Conservation (phyloP, 2,797 vertebrate genomes). For the Oryzias sinensis region DNA sequence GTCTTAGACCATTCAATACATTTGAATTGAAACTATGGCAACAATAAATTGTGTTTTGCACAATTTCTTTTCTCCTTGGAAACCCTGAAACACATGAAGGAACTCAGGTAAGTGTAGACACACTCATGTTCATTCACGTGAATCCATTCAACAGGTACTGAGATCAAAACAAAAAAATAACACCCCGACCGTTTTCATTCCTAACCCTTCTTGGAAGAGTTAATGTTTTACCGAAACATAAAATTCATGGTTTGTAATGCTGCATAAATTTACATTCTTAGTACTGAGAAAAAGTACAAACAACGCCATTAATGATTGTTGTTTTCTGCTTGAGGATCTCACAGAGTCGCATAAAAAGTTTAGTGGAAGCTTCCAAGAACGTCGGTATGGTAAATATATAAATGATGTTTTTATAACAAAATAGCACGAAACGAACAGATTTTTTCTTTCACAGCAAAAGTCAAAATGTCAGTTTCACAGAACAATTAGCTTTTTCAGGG, state of each 20-base stretch:
- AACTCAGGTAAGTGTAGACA: too few species aligned
- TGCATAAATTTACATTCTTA: not conserved
- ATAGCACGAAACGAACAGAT: not conserved
- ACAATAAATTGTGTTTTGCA: too few species aligned
- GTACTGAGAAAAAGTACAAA: slow-evolving; percentile 1
- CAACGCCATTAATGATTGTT: slow-evolving; percentile 4
- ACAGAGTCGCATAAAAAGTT: slow-evolving; percentile 6
- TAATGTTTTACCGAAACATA: not conserved
- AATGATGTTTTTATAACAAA: not conserved
- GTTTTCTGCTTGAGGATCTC: slow-evolving; percentile 5
- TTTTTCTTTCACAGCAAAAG: not conserved
- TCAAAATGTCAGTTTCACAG: not conserved
- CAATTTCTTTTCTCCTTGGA: too few species aligned
- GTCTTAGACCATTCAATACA: too few species aligned
- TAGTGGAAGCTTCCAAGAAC: not conserved
- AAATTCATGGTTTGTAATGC: not conserved
- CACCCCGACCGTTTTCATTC: not conserved
- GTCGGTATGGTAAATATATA: slow-evolving; percentile 4
- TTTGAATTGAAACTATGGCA: too few species aligned
- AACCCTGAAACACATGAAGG: too few species aligned
- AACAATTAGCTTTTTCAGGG: too few species aligned
- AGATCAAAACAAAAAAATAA: too few species aligned
- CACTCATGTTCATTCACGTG: too few species aligned
- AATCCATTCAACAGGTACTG: too few species aligned
- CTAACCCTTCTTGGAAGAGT: not conserved